Base-by-base conservation (phyloP, 2,113 vertebrate species). In the Alaudala cheleensis region DNA sequence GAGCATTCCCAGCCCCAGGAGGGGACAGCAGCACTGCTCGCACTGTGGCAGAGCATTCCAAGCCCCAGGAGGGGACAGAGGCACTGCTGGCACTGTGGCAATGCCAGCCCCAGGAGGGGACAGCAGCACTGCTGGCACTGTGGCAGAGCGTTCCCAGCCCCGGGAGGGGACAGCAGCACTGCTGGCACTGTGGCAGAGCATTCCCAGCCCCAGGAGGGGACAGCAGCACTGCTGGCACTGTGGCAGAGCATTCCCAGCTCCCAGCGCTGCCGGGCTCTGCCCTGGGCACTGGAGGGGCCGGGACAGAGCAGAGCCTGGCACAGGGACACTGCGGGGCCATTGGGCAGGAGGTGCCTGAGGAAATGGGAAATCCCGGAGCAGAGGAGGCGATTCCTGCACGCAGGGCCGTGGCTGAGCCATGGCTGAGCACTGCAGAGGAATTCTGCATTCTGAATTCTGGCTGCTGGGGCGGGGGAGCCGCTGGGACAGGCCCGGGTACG, bases 281-380 rank as follows among this genome's bases (percentile, higher is more conserved):
- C 12, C 25, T 0, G 21, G 2, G 49, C 47, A 9, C 14, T 13
- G 29, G 31, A 15, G 13, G 29, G 31, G 49, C 69, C 8, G 1
- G 19, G 17, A 0, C 10, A 1, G 2, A 0, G 0, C 0, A 0
- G 34, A 17, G 1, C 3, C 39, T 4, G 1, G 14, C 3, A 24
- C 77, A 5, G 9, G 10, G 66, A 18, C 5, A 0, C 18, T 1
- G 37, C 0, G 2, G 44, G 47, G 42, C 10, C 42, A 0, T 2
- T 1, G 82, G 82, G 83, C 66, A 51, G 51, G 45, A 15, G 37
- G 54, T 18, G 67, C 22, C 0, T 1, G 19, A 24, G 62, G 54
- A 62, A 53, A 28, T 28, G 90, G 85, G 66, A 87, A 78, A 74
- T 45, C 50, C n/a, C 39, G 0, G 50, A 6, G 6, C 12, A 1